These are phyloP conservation scores for Hoplias malabaricus DNA, from an alignment of 2,113 vertebrate genomes.

Conservation along the genomic window DNA sequence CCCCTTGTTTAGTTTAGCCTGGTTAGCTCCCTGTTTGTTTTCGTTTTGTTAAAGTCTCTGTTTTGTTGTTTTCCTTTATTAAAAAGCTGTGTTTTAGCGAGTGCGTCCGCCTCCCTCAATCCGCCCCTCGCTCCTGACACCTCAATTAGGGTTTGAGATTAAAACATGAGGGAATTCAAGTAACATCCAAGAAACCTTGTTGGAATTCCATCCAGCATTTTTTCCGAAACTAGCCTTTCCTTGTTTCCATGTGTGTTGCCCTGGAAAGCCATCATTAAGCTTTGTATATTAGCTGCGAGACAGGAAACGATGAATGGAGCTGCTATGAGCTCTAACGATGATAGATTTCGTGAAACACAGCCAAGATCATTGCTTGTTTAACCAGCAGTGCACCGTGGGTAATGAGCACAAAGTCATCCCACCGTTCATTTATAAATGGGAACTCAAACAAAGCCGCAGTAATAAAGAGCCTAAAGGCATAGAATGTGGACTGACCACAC, in stretches of 20 bases:
- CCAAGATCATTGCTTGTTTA: slow-evolving; percentile 29
- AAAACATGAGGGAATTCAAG: not conserved
- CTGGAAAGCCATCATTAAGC: slow-evolving; percentile 14
- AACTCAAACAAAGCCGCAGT: not conserved
- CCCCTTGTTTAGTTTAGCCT: too few relatives aligned
- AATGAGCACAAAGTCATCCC: not conserved
- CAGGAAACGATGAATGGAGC: slow-evolving; percentile 11
- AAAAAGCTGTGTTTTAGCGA: too few relatives aligned
- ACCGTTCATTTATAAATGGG: not conserved
- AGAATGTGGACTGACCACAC: too few relatives aligned
- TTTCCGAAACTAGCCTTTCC: not conserved
- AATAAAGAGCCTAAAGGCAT: not conserved
- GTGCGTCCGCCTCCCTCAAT: too few relatives aligned
- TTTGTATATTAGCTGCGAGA: slow-evolving; percentile 12
- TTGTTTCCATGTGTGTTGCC: not conserved
- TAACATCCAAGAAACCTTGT: not conserved
- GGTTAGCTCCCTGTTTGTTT: too few relatives aligned
- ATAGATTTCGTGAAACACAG: slow-evolving; percentile 20
- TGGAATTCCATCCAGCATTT: not conserved
- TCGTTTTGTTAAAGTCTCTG: too few relatives aligned
- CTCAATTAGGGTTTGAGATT: slow-evolving; percentile 16
- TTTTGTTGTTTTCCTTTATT: too few relatives aligned
- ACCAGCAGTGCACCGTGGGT: slow-evolving; percentile 8
- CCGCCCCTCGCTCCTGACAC: too few relatives aligned
- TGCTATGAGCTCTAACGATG: not conserved